Percentiles rank a stretch among this genome's conserved stretches.
Evolutionary conservation across 2,113 vertebrate genomes (phyloP).

Genomic region (Scopus umbretta): DNA sequence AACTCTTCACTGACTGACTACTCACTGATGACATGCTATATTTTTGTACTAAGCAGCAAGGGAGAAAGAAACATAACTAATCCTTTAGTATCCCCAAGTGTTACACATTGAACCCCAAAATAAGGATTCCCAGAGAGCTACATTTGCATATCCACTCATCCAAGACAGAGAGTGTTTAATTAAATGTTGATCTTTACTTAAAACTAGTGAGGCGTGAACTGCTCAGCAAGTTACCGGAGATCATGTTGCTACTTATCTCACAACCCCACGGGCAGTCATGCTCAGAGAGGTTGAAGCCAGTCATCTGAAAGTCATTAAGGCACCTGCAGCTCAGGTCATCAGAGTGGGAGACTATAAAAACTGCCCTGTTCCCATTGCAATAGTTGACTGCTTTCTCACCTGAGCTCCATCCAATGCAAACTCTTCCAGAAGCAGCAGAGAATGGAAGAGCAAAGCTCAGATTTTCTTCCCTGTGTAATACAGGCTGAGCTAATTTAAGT

Average conservation of each 20-base stretch:
- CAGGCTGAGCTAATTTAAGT: background rate
- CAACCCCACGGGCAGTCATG: background rate
- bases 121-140: background rate
- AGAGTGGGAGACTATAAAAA: background rate
- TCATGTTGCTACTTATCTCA: background rate
- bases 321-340: rapidly evolving
- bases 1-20: background rate
- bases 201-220: background rate
- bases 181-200: background rate
- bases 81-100: rapidly evolving
- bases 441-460: background rate
- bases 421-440: background rate
- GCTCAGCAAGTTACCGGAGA: background rate
- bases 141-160: background rate
- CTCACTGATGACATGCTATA: background rate
- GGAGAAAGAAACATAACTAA: background rate
- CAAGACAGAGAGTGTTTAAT: background rate
- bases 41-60: background rate
- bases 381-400: background rate
- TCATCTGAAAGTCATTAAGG: background rate
- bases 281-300: background rate
- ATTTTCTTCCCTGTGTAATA: background rate
- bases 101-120: background rate
- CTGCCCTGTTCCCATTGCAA: rapidly evolving
- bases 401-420: background rate